Conservation (phyloP, 2,888 invertebrate species). For the Leptopilina myrica region DNA sequence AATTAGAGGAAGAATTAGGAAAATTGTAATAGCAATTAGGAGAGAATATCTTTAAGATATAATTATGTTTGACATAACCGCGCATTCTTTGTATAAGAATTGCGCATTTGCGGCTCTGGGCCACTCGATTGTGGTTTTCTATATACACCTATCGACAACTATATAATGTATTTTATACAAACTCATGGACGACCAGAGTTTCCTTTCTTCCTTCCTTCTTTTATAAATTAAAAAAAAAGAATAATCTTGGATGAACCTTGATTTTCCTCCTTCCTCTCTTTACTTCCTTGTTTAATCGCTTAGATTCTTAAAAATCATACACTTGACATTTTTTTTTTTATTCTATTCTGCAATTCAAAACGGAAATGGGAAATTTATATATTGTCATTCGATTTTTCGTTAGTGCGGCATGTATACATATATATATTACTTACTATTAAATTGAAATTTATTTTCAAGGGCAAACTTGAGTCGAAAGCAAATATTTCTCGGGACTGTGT, state of each 20-base stretch:
- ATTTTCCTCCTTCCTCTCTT: constrained; percentile 29
- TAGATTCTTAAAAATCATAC: background rate
- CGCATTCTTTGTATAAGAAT: constrained; percentile 24
- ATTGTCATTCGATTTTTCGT: constrained; percentile 5
- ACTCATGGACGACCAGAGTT: constrained; percentile 30
- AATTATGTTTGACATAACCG: background rate
- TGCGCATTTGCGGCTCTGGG: constrained; percentile 26
- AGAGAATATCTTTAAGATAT: constrained; percentile 8
- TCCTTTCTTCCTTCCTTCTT: constrained; percentile 34
- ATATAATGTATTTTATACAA: background rate
- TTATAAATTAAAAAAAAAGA: background rate
- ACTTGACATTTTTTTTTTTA: background rate
- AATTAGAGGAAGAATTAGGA: background rate
- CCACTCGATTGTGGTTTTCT: constrained; percentile 21
- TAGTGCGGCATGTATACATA: background rate
- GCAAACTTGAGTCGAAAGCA: constrained; percentile 12
- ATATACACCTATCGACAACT: background rate
- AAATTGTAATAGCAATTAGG: background rate
- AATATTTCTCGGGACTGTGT: background rate
- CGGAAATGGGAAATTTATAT: constrained; percentile 5
- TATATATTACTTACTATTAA: background rate
- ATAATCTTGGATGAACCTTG: constrained; percentile 33
- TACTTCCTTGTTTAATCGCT: constrained; percentile 26
- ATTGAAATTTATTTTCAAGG: constrained; percentile 10
- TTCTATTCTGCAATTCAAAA: background rate